Evolutionary conservation across 2,113 vertebrate species (phyloP).

Genomic region (Danionella cerebrum): DNA sequence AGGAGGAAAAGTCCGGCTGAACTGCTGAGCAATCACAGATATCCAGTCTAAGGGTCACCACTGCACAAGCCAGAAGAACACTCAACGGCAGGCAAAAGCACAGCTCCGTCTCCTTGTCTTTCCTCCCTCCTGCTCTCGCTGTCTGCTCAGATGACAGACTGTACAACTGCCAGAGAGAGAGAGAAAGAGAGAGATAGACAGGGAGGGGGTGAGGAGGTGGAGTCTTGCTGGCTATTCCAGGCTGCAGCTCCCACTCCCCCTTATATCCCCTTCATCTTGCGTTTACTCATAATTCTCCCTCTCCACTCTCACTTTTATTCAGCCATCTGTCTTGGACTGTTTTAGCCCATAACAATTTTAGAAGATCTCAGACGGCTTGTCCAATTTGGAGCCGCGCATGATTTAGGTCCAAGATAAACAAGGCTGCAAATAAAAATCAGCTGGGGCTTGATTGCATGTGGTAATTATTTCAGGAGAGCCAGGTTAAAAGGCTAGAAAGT

Average conservation of each 20-base stretch:
- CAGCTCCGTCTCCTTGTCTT: slow-evolving; percentile 34
- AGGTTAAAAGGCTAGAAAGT: background rate
- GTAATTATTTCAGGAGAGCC: slow-evolving; percentile 18
- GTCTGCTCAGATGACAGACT: slow-evolving; percentile 69
- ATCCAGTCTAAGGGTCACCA: slow-evolving; percentile 42
- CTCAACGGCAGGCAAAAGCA: slow-evolving; percentile 39
- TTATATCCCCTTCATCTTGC: slow-evolving; percentile 46
- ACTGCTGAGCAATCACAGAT: slow-evolving; percentile 31
- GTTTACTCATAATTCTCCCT: slow-evolving; percentile 41
- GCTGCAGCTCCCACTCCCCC: slow-evolving; percentile 63
- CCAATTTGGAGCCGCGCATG: slow-evolving; percentile 19
- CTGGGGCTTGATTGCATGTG: background rate
- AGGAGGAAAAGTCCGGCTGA: slow-evolving; percentile 31
- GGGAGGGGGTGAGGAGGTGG: slow-evolving; percentile 49
- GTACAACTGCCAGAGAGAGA: slow-evolving; percentile 45
- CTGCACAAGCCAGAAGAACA: slow-evolving; percentile 28
- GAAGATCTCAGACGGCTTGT: background rate
- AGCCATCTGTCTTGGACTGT: background rate
- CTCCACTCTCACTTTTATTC: slow-evolving; percentile 29
- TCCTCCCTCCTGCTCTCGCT: slow-evolving; percentile 58
- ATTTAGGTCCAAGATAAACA: slow-evolving; percentile 18
- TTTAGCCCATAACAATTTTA: background rate
- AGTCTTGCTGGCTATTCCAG: slow-evolving; percentile 68
- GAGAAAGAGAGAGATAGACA: slow-evolving; percentile 12
- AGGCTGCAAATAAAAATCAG: background rate